A percentile compares a stretch with the other conserved stretches of the same genome.
Evolutionary conservation across 2,797 vertebrate genomes (phyloP).

Genomic region (Arrhamphus sclerolepis): DNA sequence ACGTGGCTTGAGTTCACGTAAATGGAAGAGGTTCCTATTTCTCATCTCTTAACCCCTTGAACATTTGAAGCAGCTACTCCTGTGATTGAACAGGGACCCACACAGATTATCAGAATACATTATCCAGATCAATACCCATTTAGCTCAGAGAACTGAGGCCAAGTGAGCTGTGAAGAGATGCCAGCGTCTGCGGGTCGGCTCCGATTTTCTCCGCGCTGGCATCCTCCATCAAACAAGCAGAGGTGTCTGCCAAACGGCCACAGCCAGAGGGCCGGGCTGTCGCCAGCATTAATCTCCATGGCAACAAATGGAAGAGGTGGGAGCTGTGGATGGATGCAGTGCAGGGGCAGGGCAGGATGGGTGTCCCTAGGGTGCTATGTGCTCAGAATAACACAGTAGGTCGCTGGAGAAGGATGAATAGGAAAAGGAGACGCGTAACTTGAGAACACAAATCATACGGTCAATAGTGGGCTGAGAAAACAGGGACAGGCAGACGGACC

Average conservation of each 20-base stretch:
- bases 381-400: conserved; percentile 66
- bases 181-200: conserved; percentile 56
- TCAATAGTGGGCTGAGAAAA: conserved; percentile 4
- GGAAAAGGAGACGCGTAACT: conserved; percentile 45
- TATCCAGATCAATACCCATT: conserved; percentile 73
- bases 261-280: conserved; percentile 58
- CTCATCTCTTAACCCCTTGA: conserved; percentile 34
- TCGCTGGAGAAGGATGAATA: conserved; percentile 44
- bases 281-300: conserved; percentile 74
- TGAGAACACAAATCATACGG: conserved; percentile 42
- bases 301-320: conserved; percentile 71
- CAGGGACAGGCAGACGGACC: too few species aligned
- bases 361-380: conserved; percentile 69
- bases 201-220: conserved; percentile 63
- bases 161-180: conserved; percentile 55
- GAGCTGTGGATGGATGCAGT: conserved; percentile 48
- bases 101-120: conserved; percentile 71
- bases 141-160: conserved; percentile 43
- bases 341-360: conserved; percentile 58
- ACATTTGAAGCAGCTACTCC: conserved; percentile 43
- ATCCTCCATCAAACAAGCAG: conserved; percentile 61
- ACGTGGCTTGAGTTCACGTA: too few species aligned
- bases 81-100: conserved; percentile 48
- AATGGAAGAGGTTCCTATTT: background rate
- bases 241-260: conserved; percentile 57